Evolutionary conservation across 2,113 vertebrate genomes (phyloP).

Genomic region (Scytalopus superciliaris): DNA sequence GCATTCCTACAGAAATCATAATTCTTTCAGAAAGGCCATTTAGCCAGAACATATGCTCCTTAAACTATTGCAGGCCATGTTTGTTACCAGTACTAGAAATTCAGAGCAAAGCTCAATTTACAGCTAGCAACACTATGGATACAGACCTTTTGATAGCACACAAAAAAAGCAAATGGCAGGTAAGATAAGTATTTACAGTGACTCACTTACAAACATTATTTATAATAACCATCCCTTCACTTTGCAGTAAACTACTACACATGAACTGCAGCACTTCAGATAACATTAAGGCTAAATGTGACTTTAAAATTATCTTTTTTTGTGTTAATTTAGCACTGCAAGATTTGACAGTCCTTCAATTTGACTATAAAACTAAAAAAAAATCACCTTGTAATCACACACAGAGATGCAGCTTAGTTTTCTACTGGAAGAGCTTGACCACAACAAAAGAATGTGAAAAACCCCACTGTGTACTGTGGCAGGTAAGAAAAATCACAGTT

Average conservation of each 20-base stretch:
- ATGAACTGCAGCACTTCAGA: not conserved
- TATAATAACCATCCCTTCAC: not conserved
- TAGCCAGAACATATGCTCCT: not conserved
- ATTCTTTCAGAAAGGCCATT: not conserved
- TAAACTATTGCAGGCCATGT: not conserved
- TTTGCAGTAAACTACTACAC: not conserved
- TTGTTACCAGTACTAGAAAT: not conserved
- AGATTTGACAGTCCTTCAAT: not conserved
- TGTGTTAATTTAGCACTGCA: not conserved
- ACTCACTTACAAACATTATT: not conserved
- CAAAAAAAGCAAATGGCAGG: not conserved
- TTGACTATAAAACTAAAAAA: not conserved
- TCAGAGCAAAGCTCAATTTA: not conserved
- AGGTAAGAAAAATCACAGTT: not conserved
- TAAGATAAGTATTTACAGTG: not conserved
- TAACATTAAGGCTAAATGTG: not conserved
- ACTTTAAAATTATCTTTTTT: not conserved
- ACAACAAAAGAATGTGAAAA: not conserved
- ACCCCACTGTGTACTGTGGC: rapidly evolving
- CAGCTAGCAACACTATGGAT: not conserved
- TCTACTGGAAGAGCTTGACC: not conserved
- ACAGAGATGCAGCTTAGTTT: not conserved
- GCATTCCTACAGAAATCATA: not conserved
- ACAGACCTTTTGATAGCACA: not conserved
- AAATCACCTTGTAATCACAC: not conserved